These are phyloP conservation scores for Drosophila quinaria DNA, from an alignment of 2,888 invertebrate genomes.

Conservation along the genomic window DNA sequence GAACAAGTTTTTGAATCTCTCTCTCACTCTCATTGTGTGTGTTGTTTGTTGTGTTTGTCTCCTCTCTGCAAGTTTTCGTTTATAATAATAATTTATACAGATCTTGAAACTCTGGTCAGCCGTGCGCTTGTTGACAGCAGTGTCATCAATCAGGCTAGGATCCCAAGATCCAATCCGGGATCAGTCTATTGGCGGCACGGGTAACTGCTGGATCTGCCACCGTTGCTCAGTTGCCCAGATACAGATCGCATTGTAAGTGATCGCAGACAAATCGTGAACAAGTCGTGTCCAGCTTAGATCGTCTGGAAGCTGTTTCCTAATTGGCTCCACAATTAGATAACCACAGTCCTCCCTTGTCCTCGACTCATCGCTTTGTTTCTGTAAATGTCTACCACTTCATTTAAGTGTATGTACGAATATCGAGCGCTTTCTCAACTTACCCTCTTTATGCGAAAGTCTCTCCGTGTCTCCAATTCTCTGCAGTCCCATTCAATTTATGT, in stretches of 20 bases:
- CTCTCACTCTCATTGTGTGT: conserved; percentile 7
- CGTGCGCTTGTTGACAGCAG: conserved; percentile 70
- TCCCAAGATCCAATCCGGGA: conserved; percentile 17
- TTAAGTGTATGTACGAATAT: conserved; percentile 20
- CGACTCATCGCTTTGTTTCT: conserved; percentile 52
- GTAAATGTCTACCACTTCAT: conserved; percentile 74
- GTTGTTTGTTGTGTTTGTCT: conserved; percentile 8
- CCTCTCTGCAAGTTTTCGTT: conserved; percentile 38
- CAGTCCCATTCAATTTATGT: conserved; percentile 62
- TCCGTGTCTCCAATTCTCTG: conserved; percentile 13
- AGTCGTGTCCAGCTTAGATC: conserved; percentile 42
- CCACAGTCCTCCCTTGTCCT: conserved; percentile 1
- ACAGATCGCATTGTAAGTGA: conserved; percentile 65
- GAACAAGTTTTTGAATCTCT: conserved; percentile 69
- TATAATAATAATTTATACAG: conserved; percentile 82
- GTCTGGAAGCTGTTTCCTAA: conserved; percentile 41
- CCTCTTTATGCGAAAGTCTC: not conserved
- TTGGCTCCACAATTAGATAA: conserved; percentile 59
- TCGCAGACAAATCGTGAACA: conserved; percentile 61
- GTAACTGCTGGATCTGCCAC: conserved; percentile 51
- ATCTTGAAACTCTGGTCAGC: conserved; percentile 43
- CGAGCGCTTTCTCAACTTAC: conserved; percentile 1
- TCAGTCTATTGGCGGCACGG: conserved; percentile 43
- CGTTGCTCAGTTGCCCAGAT: conserved; percentile 26
- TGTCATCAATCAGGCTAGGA: conserved; percentile 68